Percentiles rank a stretch among this genome's conserved stretches.
Conservation (phyloP, 2,797 vertebrate genomes). For the Alectoris magna region DNA sequence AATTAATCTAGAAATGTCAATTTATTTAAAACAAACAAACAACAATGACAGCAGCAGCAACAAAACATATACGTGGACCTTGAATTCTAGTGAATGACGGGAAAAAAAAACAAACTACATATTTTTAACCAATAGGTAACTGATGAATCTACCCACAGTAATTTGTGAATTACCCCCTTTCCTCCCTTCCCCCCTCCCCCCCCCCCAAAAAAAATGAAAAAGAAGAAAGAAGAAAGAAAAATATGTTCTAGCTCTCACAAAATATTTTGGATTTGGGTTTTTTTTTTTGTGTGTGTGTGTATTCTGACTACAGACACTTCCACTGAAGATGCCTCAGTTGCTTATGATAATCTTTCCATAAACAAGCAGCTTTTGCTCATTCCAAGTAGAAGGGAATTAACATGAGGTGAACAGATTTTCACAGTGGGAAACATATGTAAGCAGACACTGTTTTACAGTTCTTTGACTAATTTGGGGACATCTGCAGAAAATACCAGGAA, state of each 20-base stretch:
- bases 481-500: neutral
- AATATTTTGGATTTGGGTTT: neutral
- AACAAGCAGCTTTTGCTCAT: neutral
- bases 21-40: neutral
- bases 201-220: too few species aligned
- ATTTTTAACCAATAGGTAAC: neutral
- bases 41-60: too few species aligned
- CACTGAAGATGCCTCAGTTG: neutral
- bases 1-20: neutral
- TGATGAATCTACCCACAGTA: neutral
- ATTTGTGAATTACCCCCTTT: neutral
- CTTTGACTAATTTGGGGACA: neutral
- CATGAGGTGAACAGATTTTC: conserved; percentile 16
- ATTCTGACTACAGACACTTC: neutral
- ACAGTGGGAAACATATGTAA: neutral
- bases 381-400: conserved; percentile 1
- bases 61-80: too few species aligned
- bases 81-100: too few species aligned
- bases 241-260: neutral
- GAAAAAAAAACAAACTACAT: neutral
- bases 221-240: too few species aligned
- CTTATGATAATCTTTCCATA: neutral
- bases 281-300: too few species aligned
- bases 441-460: neutral
- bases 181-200: neutral